Evolutionary conservation across 2,797 vertebrate species (phyloP), one percentile per base, ranked within the genome.

Genomic region (Ciconia nigra): DNA sequence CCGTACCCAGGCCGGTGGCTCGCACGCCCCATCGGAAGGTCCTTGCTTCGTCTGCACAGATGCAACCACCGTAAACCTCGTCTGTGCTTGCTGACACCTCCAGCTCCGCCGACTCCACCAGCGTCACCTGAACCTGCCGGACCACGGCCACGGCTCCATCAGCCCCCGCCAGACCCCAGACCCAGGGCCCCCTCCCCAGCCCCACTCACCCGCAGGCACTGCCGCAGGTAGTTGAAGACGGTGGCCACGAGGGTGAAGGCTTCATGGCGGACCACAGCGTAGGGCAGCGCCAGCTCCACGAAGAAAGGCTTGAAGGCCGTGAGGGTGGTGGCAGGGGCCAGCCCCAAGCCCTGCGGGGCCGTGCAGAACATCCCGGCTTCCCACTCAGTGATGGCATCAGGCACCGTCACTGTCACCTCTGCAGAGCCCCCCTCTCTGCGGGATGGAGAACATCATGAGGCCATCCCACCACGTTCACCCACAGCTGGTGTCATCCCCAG

Each of bases 281-380:
- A 99, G 21, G 99, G 99, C 86, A 99, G 89, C 0, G 97, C 98
- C 87, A 99, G 98, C 19, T 98, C 98, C 90, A 99, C 97, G 0
- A 99, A 99, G 97, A 99, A 99, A 0, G 99, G 98, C 97, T 99
- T 98, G 98, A 99, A 99, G 66, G 97, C 98, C 0, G 94, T 98
- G 66, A 99, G 97, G 37, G 91, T 96, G 1, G 82, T 70, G 52
- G 93, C 94, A 46, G 98, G 97, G 2, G 99, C 95, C 76, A 99
- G 92, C 13, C 98, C 98, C 8, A 99, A 98, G 86, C 99, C 99
- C 78, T 54, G 4, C 0, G 73, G 80, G 6, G 97, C 90, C 0
- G 3, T 96, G 73, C 97, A 98, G 63, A 97, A 96, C 89, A 87
- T 96, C 74, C 88, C 44, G 0, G 91, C 92, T 91, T 97, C 74